phyloP scores from a whole-genome alignment of 2,888 invertebrate genomes.

The Ophraella communa region DNA sequence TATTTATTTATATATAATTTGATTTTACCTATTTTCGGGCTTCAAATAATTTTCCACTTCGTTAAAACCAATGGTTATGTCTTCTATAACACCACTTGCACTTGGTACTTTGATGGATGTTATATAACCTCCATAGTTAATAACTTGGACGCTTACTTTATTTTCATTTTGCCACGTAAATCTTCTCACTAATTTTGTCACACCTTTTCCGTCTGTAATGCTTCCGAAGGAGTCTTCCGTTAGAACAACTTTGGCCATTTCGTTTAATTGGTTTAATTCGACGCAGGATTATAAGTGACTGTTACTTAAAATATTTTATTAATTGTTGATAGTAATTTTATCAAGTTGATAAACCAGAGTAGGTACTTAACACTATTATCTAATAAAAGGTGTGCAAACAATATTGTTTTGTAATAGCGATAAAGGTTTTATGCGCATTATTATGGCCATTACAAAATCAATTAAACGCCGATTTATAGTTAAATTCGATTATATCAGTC shows the following conservation, averaged over 20 bases:
- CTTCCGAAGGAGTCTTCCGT: slow-evolving; percentile 51
- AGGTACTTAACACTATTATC: not conserved
- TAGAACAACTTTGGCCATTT: slow-evolving; percentile 23
- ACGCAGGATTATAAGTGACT: not conserved
- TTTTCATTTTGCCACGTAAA: slow-evolving; percentile 73
- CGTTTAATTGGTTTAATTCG: not conserved
- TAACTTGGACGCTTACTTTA: slow-evolving; percentile 67
- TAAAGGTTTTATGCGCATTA: not conserved
- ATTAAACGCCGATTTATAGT: too few relatives aligned
- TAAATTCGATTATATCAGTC: too few relatives aligned
- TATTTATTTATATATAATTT: too few relatives aligned
- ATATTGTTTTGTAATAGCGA: too few relatives aligned
- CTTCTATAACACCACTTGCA: slow-evolving; percentile 71
- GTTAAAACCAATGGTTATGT: slow-evolving; percentile 84
- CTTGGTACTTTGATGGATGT: slow-evolving; percentile 78
- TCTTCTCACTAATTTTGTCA: slow-evolving; percentile 61
- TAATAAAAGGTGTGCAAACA: not conserved
- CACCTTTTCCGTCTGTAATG: slow-evolving; percentile 48
- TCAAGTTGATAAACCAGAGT: not conserved
- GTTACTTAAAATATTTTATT: not conserved
- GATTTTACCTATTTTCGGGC: slow-evolving; percentile 21
- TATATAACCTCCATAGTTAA: slow-evolving; percentile 84
- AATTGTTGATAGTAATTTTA: not conserved
- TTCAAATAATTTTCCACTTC: slow-evolving; percentile 71
- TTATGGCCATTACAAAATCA: too few relatives aligned